phyloP scores from a whole-genome alignment of 2,888 invertebrate species.

The Pterostichus madidus region DNA sequence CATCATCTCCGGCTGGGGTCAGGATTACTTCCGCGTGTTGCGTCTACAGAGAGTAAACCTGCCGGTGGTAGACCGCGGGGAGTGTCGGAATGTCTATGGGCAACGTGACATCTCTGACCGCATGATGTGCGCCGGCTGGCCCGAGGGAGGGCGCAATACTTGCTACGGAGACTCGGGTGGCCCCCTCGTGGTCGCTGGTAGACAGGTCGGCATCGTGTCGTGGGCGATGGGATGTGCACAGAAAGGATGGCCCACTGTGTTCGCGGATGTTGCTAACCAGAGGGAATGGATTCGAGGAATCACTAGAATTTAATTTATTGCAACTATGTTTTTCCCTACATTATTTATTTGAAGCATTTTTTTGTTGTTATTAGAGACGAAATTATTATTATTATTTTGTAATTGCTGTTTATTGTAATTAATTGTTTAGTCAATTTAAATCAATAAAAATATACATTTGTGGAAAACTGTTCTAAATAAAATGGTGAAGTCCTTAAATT shows the following conservation, averaged over 20 bases:
- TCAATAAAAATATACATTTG: no score
- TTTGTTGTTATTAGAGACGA: no score
- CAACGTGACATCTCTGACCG: not conserved
- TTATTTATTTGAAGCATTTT: no score
- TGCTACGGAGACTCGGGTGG: conserved; percentile 50
- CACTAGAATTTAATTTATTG: conserved; percentile 12
- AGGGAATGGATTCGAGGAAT: conserved; percentile 11
- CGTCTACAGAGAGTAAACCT: not conserved
- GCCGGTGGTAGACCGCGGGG: not conserved
- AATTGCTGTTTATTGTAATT: no score
- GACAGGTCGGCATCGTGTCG: not conserved
- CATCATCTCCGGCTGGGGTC: conserved; percentile 24
- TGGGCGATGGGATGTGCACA: conserved; percentile 30
- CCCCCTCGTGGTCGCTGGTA: not conserved
- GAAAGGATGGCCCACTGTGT: no score
- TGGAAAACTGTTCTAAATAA: no score
- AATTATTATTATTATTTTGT: no score
- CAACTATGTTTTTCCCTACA: not conserved
- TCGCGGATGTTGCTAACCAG: conserved; percentile 1
- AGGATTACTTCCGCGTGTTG: not conserved
- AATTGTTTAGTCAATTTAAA: no score
- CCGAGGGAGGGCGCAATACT: conserved; percentile 3
- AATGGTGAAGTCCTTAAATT: no score
- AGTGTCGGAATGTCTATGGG: not conserved
- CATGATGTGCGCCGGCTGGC: not conserved